A percentile compares a stretch with the other conserved stretches of the same genome.
phyloP scores from a whole-genome alignment of 1,140 invertebrate species.

The Drosophila persimilis region DNA sequence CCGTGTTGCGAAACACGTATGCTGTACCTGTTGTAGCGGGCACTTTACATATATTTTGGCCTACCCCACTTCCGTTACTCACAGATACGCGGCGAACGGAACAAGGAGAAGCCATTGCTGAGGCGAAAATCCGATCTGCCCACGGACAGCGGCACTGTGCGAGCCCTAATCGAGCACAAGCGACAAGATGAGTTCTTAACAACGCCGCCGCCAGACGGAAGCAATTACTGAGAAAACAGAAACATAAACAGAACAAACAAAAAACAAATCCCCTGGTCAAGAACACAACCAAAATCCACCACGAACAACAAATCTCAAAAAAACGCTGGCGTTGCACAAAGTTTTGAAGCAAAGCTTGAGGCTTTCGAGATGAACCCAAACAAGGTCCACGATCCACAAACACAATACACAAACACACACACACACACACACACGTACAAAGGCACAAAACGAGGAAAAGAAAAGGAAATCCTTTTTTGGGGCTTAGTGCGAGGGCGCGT shows the following conservation, averaged over 20 bases:
- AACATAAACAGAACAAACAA: too few species aligned
- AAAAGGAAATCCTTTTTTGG: constrained; percentile 18
- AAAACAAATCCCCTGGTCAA: neutral
- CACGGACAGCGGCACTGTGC: constrained; percentile 94
- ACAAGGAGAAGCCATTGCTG: constrained; percentile 93
- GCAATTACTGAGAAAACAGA: constrained; percentile 43
- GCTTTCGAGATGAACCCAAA: too few species aligned
- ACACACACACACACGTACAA: neutral
- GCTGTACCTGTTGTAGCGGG: constrained; percentile 18
- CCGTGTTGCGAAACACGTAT: constrained; percentile 12
- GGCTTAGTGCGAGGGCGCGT: constrained; percentile 21
- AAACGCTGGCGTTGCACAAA: constrained; percentile 23
- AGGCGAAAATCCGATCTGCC: constrained; percentile 97
- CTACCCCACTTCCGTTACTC: constrained; percentile 55
- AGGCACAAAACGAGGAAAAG: constrained; percentile 5
- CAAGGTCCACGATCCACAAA: constrained; percentile 7
- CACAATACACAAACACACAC: neutral
- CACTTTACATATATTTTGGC: constrained; percentile 32
- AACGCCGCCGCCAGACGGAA: constrained; percentile 89
- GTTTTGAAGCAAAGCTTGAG: constrained; percentile 9
- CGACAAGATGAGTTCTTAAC: constrained; percentile 93
- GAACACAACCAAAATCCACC: neutral
- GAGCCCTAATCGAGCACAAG: constrained; percentile 95
- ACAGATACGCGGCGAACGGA: constrained; percentile 83
- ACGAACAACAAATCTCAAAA: constrained; percentile 23